Base-by-base conservation (phyloP, 1,140 invertebrate genomes). In the Drosophila subobscura region DNA sequence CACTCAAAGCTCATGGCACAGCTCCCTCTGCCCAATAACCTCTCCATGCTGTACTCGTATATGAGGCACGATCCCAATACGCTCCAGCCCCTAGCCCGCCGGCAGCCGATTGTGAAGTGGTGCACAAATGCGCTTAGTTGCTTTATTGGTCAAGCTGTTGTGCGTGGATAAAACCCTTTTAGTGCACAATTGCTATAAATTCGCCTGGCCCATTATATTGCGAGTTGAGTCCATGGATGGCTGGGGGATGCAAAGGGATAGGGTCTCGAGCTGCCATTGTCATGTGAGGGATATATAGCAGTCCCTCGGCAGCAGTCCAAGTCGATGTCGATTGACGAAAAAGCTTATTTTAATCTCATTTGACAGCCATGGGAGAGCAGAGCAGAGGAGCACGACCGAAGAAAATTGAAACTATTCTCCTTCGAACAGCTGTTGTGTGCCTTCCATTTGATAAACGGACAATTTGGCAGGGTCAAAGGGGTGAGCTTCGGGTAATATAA, bases 161-260 rank as follows among this genome's bases (percentile, higher is more conserved):
- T 88, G 83, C 83, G 83, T 88, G 83, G 83, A 88, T 88, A 88
- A 88, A 88, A 88, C 84, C 83, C 83, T 88, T 88, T 88, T 88
- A 88, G 83, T 88, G 83, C 84, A 88, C 83, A 88, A 88, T 88
- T 88, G 83, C 83, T 88, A 88, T 88, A 88, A 88, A 88, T 88
- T 88, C 79, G 78, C 78, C 70, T 86, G 71, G 67, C 72, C 79
- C 60, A 84, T 83, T 83, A 83, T 68, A 61, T 65, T 55, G 63
- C 16, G 45, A 37, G 29, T 33, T n/a, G 45, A 37, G 29, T 33
- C 29, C 29, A 33, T 25, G 60, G 57, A 16, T 50, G 29, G 49
- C 10, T 5, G 29, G 8, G 29, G 16, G 33, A 20, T 20, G 16
- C 16, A 20, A 20, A 14, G 51, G 45, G 25, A 33, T 37, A 27